Percentiles rank a stretch among this genome's conserved stretches.
Conservation (phyloP, 1,140 invertebrate species). For the Lepidurus couesii region DNA sequence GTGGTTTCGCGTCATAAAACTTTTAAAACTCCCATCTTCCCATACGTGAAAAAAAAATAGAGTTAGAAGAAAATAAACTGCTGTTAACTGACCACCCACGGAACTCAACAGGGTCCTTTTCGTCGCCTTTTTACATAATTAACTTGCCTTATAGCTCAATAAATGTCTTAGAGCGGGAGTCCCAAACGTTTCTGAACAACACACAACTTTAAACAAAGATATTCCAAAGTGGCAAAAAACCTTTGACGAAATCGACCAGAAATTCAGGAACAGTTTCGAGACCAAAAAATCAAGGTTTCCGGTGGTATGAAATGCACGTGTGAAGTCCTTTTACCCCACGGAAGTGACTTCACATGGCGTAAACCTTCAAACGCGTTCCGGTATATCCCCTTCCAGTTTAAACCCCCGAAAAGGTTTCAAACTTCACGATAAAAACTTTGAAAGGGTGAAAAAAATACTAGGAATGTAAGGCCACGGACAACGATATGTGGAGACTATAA, state of each 20-base stretch:
- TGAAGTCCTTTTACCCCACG: not conserved
- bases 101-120: not conserved
- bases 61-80: not conserved
- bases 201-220: slow-evolving; percentile 96
- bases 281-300: not conserved
- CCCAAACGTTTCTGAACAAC: slow-evolving; percentile 58
- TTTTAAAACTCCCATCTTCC: not conserved
- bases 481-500: not conserved
- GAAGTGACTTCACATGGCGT: not conserved
- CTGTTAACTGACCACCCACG: slow-evolving; percentile 6
- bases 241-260: no score
- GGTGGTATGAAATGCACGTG: not conserved
- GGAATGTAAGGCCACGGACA: not conserved
- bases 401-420: not conserved
- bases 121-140: slow-evolving; percentile 8
- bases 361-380: slow-evolving; percentile 4
- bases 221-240: no score
- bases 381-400: not conserved
- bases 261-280: no score
- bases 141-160: slow-evolving; percentile 6
- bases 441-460: not conserved
- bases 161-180: not conserved
- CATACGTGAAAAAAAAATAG: not conserved
- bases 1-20: not conserved
- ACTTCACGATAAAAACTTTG: not conserved